phyloP scores from a whole-genome alignment of 2,888 invertebrate genomes.

The Luperina testacea region DNA sequence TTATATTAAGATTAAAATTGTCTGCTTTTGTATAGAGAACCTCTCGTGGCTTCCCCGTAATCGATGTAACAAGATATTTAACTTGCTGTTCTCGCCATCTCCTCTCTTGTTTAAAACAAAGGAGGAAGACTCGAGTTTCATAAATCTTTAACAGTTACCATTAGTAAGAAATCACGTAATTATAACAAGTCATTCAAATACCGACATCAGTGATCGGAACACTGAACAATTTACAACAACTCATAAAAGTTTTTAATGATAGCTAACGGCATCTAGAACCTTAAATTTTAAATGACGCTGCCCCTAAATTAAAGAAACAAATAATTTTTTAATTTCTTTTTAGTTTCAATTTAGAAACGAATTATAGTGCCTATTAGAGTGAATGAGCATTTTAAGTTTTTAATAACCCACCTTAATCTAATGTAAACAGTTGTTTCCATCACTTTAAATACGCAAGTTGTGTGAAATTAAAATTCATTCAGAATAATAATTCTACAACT shows the following conservation, averaged over 20 bases:
- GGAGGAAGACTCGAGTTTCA: conserved; percentile 20
- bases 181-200: conserved; percentile 75
- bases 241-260: conserved; percentile 83
- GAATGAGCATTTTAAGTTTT: conserved; percentile 31
- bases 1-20: not conserved
- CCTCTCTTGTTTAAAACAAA: conserved; percentile 4
- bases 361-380: conserved; percentile 34
- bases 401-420: conserved; percentile 28
- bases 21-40: not conserved
- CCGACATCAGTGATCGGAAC: conserved; percentile 72
- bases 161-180: conserved; percentile 36
- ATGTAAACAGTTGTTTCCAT: conserved; percentile 43
- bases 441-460: conserved; percentile 37
- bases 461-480: conserved; percentile 41
- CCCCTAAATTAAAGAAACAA: conserved; percentile 69
- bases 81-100: not conserved
- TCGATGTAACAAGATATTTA: conserved; percentile 1
- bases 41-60: not conserved
- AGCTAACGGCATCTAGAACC: conserved; percentile 71
- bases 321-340: conserved; percentile 40
- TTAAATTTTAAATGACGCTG: conserved; percentile 73
- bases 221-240: conserved; percentile 73
- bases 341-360: conserved; percentile 29
- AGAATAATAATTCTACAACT: conserved; percentile 12
- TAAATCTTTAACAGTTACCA: conserved; percentile 35